Percentiles rank a stretch among this genome's conserved stretches.
Evolutionary conservation across 64 coral and sea anemone species (phyloP).

Genomic region (Dendrophyllia cribrosa): DNA sequence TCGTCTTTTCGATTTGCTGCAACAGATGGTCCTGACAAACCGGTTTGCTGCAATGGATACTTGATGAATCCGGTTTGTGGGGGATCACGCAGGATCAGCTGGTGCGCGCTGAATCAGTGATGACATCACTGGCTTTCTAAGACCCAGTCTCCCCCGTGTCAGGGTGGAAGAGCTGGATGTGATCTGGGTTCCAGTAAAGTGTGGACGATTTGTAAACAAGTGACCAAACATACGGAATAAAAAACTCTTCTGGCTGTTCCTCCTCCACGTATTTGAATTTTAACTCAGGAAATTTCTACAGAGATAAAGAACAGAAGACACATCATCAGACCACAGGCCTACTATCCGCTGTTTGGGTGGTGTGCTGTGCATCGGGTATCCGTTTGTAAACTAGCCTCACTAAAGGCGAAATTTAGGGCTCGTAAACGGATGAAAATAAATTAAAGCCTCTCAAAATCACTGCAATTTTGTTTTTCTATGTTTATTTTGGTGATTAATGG

Average conservation of each 20-base stretch:
- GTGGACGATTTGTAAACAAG: conserved; percentile 93
- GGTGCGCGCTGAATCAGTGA: too few species aligned
- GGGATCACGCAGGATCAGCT: background rate
- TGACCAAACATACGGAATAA: conserved; percentile 99
- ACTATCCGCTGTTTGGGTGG: too few species aligned
- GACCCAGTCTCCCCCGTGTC: conserved; percentile 47
- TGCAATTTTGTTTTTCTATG: too few species aligned
- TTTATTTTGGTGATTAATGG: too few species aligned
- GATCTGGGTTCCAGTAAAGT: conserved; percentile 95
- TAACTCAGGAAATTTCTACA: conserved; percentile 99
- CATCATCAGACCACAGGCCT: too few species aligned
- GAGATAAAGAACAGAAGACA: background rate
- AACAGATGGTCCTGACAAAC: too few species aligned
- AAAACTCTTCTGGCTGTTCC: conserved; percentile 98
- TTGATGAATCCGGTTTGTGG: background rate
- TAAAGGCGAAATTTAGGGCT: too few species aligned
- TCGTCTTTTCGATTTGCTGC: background rate
- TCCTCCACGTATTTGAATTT: conserved; percentile 99
- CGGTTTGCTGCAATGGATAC: background rate
- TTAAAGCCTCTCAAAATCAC: too few species aligned
- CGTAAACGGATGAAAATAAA: too few species aligned
- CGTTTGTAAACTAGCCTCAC: too few species aligned
- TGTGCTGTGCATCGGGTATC: too few species aligned
- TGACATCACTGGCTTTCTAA: background rate
- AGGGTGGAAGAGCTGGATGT: conserved; percentile 93